Evolutionary conservation across 2,797 vertebrate genomes (phyloP).

Genomic region (Cynodonichthys magdalenae): DNA sequence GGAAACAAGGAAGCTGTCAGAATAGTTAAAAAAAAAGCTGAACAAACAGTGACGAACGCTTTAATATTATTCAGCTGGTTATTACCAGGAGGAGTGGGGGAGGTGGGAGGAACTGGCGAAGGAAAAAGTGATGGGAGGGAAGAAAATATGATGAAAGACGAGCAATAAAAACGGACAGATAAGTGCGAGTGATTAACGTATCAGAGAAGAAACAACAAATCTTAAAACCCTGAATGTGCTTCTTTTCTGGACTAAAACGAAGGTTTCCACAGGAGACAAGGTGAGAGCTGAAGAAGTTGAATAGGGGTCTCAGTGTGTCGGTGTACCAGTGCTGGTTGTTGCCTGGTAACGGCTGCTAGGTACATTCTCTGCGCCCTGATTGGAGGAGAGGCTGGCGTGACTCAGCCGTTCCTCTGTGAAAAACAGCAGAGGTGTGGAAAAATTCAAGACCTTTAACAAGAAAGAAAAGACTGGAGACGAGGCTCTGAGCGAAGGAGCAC

Average conservation of each 20-base stretch:
- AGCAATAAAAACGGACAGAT: not conserved
- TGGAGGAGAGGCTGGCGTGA: slow-evolving; percentile 56
- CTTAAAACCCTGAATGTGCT: not conserved
- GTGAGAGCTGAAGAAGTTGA: slow-evolving; percentile 33
- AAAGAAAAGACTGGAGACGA: not conserved
- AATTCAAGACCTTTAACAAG: slow-evolving; percentile 12
- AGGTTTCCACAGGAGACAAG: slow-evolving; percentile 33
- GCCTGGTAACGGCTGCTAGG: slow-evolving; percentile 62
- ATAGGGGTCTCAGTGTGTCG: slow-evolving; percentile 54
- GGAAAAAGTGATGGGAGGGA: not conserved
- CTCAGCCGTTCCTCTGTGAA: slow-evolving; percentile 60
- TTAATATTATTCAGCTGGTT: slow-evolving; percentile 39
- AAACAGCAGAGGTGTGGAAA: slow-evolving; percentile 53
- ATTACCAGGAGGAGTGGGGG: slow-evolving; percentile 29
- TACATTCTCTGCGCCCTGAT: slow-evolving; percentile 44
- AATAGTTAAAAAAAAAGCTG: not conserved
- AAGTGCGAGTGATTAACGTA: not conserved
- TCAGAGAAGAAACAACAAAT: not conserved
- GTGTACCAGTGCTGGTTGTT: slow-evolving; percentile 58
- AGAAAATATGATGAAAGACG: slow-evolving; percentile 4
- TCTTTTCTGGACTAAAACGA: not conserved
- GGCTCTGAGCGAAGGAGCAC: not conserved
- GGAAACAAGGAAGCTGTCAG: not conserved
- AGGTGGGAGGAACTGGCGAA: slow-evolving; percentile 22
- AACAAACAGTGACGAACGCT: slow-evolving; percentile 15